phyloP scores from a whole-genome alignment of 1,140 invertebrate species.

The Glomeris maerens region DNA sequence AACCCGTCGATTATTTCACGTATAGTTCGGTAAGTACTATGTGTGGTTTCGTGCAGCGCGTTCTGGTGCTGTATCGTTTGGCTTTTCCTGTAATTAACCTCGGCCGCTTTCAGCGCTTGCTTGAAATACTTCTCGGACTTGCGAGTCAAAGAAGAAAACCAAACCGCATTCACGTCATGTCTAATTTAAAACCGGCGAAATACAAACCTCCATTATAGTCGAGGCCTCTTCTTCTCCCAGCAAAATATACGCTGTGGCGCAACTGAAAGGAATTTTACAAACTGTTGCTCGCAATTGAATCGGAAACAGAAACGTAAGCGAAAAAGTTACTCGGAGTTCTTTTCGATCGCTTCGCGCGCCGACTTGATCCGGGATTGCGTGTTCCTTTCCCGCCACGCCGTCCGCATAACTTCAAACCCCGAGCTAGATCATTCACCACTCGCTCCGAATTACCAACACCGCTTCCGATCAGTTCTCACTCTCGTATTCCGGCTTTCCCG shows the following conservation, averaged over 20 bases:
- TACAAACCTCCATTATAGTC: slow-evolving; percentile 56
- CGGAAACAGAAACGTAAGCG: not conserved
- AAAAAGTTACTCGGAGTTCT: slow-evolving; percentile 60
- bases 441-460: too few species aligned
- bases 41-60: slow-evolving; percentile 56
- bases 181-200: not conserved
- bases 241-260: slow-evolving; percentile 87
- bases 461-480: slow-evolving; percentile 37
- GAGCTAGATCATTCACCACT: slow-evolving; percentile 5
- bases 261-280: slow-evolving; percentile 27
- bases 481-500: slow-evolving; percentile 81
- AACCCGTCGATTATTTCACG: too few species aligned
- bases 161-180: too few species aligned
- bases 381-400: slow-evolving; percentile 91
- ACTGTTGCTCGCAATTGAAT: not conserved
- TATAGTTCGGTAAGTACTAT: slow-evolving; percentile 41
- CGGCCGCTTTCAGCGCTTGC: slow-evolving; percentile 73
- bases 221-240: slow-evolving; percentile 92
- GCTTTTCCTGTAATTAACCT: slow-evolving; percentile 67
- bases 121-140: slow-evolving; percentile 69
- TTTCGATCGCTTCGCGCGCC: slow-evolving; percentile 76
- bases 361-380: slow-evolving; percentile 79
- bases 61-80: slow-evolving; percentile 64
- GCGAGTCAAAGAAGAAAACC: slow-evolving; percentile 11
- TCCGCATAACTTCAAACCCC: slow-evolving; percentile 66